Percentiles rank a stretch among this genome's conserved stretches.
These are phyloP conservation scores for Galaxias olidus DNA, from an alignment of 2,797 vertebrate species.

Conservation along the genomic window DNA sequence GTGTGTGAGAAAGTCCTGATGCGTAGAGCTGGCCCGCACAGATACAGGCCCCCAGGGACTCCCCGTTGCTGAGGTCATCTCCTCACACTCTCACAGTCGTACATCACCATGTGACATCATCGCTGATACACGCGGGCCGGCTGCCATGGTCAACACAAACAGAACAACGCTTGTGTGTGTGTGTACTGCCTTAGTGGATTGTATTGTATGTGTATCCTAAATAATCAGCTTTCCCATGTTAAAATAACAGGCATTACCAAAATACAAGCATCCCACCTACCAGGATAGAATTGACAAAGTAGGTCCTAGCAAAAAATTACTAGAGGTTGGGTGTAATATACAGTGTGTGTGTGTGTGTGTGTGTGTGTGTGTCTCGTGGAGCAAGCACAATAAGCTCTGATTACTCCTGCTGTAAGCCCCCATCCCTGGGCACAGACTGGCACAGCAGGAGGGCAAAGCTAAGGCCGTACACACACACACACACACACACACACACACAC, in stretches of 20 bases:
- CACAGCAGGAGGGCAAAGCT: not conserved
- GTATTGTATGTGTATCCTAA: too few relatives aligned
- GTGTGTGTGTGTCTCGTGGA: too few relatives aligned
- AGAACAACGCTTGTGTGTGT: conserved; percentile 15
- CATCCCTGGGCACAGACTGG: not conserved
- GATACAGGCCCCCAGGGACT: conserved; percentile 54
- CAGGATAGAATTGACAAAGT: too few relatives aligned
- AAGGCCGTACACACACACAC: not conserved
- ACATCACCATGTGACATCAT: conserved; percentile 67
- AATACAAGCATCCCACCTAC: too few relatives aligned
- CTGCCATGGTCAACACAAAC: conserved; percentile 52
- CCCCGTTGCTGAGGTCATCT: conserved; percentile 59
- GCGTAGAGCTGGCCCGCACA: too few relatives aligned
- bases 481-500: not conserved
- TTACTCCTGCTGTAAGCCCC: not conserved
- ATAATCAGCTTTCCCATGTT: too few relatives aligned
- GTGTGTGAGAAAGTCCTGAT: too few relatives aligned
- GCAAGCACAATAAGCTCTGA: not conserved
- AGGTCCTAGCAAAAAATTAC: too few relatives aligned
- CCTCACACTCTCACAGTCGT: conserved; percentile 43
- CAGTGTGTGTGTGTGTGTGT: not conserved
- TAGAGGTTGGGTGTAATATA: too few relatives aligned
- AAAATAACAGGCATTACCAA: too few relatives aligned
- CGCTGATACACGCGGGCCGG: conserved; percentile 15
- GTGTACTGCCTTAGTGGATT: too few relatives aligned